Evolutionary conservation across 1,140 invertebrate species (phyloP), one percentile per base, ranked within the genome.

Genomic region (Bombus affinis): DNA sequence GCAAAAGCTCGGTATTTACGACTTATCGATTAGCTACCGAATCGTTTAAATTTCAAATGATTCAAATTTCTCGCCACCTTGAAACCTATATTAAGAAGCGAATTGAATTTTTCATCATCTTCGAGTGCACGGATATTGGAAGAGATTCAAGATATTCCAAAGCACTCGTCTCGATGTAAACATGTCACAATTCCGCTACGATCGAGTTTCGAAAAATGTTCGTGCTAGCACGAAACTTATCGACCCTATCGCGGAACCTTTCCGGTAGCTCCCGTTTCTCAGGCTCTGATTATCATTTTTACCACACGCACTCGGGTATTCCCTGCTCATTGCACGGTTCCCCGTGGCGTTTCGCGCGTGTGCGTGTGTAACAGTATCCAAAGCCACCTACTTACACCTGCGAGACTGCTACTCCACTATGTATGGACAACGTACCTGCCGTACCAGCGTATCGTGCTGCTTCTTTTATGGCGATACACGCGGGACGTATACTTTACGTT

Each of bases 251-350:
- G 37, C 53, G 47, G 42, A 83, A 89, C 66, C 77, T 76, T 76
- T 53, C 79, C 83, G 87, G 72, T 88, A 35, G 80, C 85, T 83
- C 72, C 77, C 81, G 73, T 90, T 87, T 90, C 88, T 84, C 81
- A 68, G 62, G 68, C 65, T 72, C 72, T 89, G 82, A 90, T 90
- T 87, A 85, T 87, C 89, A 89, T 83, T 86, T 90, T 90, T 81
- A 37, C 59, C 57, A n/a, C 78, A 81, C 76, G 79, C 79, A 85
- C 22, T 10, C 13, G 10, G 25, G 6, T 18, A 15, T 62, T 62
- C 70, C 13, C 28, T 65, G 35, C 12, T 44, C 28, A 15, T 32
- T 32, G 59, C 47, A 73, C 28, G 65, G 22, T 22, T 35, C 37
- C 44, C 66, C 42, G 66, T 78, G 13, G 53, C 15, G 47, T 59